Evolutionary conservation across 2,113 vertebrate species (phyloP).

Genomic region (Cebus imitator): DNA sequence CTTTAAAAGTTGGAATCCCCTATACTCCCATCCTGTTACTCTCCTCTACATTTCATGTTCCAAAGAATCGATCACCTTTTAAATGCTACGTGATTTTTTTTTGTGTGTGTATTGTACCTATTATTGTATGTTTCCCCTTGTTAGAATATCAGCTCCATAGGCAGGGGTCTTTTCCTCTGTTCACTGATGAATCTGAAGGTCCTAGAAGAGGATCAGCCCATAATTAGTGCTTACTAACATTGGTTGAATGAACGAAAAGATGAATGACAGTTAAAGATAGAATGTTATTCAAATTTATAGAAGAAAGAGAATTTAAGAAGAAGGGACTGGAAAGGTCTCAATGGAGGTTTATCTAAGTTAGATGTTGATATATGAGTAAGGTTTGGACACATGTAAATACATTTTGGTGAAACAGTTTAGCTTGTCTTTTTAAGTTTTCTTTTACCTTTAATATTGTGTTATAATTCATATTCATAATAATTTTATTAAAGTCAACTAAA

Average conservation of each 20-base stretch:
- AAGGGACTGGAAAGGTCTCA: not conserved
- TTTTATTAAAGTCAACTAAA: slow-evolving; percentile 13
- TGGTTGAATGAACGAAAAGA: slow-evolving; percentile 26
- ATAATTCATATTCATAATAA: not conserved
- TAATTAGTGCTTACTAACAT: not conserved
- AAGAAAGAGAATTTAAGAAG: slow-evolving; percentile 6
- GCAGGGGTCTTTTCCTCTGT: not conserved
- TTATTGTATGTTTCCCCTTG: not conserved
- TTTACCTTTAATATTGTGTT: not conserved
- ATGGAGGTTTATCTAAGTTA: not conserved
- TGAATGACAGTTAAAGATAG: not conserved
- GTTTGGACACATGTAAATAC: not conserved
- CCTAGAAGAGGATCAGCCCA: not conserved
- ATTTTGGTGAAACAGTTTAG: not conserved
- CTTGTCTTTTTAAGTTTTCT: not conserved
- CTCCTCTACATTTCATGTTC: not conserved
- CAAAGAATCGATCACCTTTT: not conserved
- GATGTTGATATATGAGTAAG: not conserved
- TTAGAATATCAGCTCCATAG: not conserved
- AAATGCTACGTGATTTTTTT: not conserved
- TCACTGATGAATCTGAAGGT: not conserved
- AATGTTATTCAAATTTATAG: not conserved
- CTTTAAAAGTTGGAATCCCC: not conserved
- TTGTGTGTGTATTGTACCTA: not conserved
- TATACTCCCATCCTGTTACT: not conserved